These are phyloP conservation scores for Paragorgia papillata DNA, from an alignment of 92 coral and sea anemone genomes.

Conservation along the genomic window DNA sequence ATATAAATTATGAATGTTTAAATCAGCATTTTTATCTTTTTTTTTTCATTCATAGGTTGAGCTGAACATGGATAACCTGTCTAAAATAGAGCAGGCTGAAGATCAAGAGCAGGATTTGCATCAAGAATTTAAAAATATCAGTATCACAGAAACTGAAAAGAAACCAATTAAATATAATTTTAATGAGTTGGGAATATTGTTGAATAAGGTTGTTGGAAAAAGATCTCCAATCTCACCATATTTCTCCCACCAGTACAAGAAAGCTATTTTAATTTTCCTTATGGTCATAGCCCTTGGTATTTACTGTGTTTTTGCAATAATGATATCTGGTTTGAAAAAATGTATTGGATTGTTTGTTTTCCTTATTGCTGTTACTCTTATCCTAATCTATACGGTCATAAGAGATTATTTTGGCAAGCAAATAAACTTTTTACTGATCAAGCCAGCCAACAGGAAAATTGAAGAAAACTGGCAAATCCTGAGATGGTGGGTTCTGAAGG, in stretches of 20 bases:
- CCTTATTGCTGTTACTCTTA: conserved; percentile 65
- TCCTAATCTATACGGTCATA: conserved; percentile 73
- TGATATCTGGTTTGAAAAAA: conserved; percentile 69
- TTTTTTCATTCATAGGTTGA: no score
- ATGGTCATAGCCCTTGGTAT: conserved; percentile 24
- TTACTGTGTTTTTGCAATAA: conserved; percentile 23
- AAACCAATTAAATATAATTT: neutral
- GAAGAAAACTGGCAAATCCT: conserved; percentile 71
- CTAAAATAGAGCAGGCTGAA: neutral
- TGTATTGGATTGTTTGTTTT: conserved; percentile 62
- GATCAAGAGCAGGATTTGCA: neutral
- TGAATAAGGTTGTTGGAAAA: conserved; percentile 2
- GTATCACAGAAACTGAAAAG: no score
- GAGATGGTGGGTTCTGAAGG: conserved; percentile 84
- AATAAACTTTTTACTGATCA: conserved; percentile 59
- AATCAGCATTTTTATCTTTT: no score
- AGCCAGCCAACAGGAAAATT: conserved; percentile 53
- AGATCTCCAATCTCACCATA: conserved; percentile 3
- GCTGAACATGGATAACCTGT: conserved; percentile 6
- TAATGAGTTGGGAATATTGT: conserved; percentile 4
- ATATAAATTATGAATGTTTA: no score
- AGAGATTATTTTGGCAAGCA: conserved; percentile 74
- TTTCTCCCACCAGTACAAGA: neutral
- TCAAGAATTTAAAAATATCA: no score
- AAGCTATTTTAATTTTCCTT: conserved; percentile 15